Evolutionary conservation across 2,113 vertebrate genomes (phyloP), one percentile per base, ranked within the genome.

Genomic region (Gasterosteus aculeatus): DNA sequence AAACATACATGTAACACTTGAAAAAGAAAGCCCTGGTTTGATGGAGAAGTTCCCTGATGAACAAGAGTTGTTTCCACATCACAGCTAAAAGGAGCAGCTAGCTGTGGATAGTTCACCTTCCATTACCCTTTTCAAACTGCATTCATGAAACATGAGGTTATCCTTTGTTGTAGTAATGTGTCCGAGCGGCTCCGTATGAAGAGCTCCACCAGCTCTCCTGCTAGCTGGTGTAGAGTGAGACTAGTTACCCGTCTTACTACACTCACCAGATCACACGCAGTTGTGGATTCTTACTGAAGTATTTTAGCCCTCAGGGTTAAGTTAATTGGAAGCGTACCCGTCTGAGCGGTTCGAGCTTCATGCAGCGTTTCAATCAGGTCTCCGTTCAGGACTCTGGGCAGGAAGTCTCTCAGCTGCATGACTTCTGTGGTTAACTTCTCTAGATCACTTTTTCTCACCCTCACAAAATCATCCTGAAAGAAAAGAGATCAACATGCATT

Each of bases 331-430:
- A 57, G 54, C 9, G 88, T 92, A 98, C 97, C 85, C 89, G 90
- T 89, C 77, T 97, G 94, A 73, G 93, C 56, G 53, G 81, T 73
- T 61, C 86, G 93, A 57, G 95, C 85, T 72, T 94, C 95, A 58
- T 93, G 95, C 81, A 96, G 89, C 35, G 83, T 93, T 7, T 94
- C 93, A 31, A 95, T 74, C 19, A 96, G 86, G 18, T 97, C 94
- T 22, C 87, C 77, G 12, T 93, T 96, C 2, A 98, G 69, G 2
- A 98, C 93, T 80, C 85, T 90, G 56, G 97, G 98, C 82, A 98
- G 87, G 88, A 98, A 96, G 78, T 98, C 97, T 59, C 94, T 91
- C 44, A 98, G 89, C 64, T 98, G 97, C 97, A 98, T 98, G 68
- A 98, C 96, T 86, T 99, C 97, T 0, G 97, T 97, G 7, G 95